These are phyloP conservation scores for Diachasmimorpha longicaudata DNA, from an alignment of 1,140 invertebrate species.

Conservation along the genomic window DNA sequence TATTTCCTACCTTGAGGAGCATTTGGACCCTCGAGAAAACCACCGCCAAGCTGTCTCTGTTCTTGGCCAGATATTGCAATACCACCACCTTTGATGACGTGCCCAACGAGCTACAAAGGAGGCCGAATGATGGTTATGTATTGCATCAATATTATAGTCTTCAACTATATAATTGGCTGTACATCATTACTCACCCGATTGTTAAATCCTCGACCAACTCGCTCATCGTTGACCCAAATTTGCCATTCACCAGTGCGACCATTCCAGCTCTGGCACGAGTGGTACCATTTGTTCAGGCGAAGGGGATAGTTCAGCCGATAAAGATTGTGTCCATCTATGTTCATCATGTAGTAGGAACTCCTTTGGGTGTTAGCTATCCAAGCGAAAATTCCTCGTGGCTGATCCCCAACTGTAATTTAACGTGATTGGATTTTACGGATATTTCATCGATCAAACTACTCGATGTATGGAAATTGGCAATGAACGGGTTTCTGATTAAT, in stretches of 20 bases:
- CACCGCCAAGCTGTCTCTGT: slow-evolving; percentile 67
- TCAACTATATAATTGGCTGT: background rate
- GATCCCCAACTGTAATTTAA: slow-evolving; percentile 68
- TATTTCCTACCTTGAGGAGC: slow-evolving; percentile 59
- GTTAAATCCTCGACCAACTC: slow-evolving; percentile 81
- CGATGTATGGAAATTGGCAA: too few species aligned
- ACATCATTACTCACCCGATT: slow-evolving; percentile 71
- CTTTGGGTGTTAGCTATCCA: slow-evolving; percentile 80
- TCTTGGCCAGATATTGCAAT: slow-evolving; percentile 75
- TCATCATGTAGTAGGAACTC: slow-evolving; percentile 80
- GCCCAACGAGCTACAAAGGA: slow-evolving; percentile 73
- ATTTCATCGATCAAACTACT: too few species aligned
- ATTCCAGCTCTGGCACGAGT: slow-evolving; percentile 85
- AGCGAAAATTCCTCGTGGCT: slow-evolving; percentile 73
- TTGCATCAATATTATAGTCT: background rate
- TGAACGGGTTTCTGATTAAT: background rate
- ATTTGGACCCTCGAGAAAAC: slow-evolving; percentile 65
- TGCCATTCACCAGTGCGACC: slow-evolving; percentile 86
- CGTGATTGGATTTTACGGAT: too few species aligned
- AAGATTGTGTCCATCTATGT: slow-evolving; percentile 79
- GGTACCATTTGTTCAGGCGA: slow-evolving; percentile 81
- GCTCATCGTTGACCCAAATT: slow-evolving; percentile 82
- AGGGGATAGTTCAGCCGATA: slow-evolving; percentile 83
- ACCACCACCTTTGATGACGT: slow-evolving; percentile 77
- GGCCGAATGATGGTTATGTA: background rate